Conservation (phyloP, 1,140 invertebrate species). For the Panulirus ornatus region DNA sequence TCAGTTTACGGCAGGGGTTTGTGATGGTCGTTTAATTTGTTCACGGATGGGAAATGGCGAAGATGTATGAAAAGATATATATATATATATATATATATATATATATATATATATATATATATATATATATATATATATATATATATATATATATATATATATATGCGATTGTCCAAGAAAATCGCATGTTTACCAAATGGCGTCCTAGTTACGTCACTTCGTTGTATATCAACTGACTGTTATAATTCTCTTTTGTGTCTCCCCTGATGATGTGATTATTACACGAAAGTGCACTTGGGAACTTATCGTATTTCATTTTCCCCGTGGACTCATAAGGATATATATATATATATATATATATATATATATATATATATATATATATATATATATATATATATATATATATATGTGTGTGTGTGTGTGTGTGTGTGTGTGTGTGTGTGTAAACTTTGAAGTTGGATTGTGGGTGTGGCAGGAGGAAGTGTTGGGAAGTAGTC, state of each 20-base stretch:
- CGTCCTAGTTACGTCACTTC: too few species aligned
- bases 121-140: background rate
- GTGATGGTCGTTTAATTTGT: background rate
- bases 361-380: background rate
- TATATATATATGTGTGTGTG: conserved; percentile 26
- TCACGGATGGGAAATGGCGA: background rate
- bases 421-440: conserved; percentile 20
- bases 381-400: background rate
- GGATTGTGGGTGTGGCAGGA: background rate
- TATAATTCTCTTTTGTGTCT: too few species aligned
- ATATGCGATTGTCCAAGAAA: too few species aligned
- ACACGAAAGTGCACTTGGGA: too few species aligned
- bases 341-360: background rate
- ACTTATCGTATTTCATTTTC: too few species aligned
- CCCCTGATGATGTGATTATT: too few species aligned
- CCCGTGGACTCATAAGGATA: background rate
- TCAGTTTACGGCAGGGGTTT: too few species aligned
- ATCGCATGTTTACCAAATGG: too few species aligned
- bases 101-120: background rate
- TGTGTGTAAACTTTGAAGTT: background rate
- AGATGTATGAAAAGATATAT: too few species aligned
- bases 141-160: background rate
- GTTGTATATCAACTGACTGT: too few species aligned
- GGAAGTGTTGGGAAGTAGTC: too few species aligned
- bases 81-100: too few species aligned